A percentile compares a stretch with the other conserved stretches of the same genome.
phyloP scores from a whole-genome alignment of 2,888 invertebrate species.

The Dermolepida albohirtum region DNA sequence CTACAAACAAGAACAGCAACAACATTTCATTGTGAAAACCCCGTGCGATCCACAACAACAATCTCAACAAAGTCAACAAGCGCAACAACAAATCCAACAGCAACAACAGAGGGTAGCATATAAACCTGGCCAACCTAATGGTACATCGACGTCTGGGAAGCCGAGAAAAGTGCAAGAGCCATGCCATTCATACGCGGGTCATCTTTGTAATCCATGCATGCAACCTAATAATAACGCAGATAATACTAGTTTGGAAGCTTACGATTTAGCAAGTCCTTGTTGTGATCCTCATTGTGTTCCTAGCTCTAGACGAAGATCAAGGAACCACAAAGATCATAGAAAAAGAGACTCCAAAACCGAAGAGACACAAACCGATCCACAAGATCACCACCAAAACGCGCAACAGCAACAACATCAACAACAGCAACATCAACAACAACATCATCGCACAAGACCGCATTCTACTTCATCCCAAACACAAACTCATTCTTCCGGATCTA shows the following conservation, averaged over 20 bases:
- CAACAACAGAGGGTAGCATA: constrained; percentile 56
- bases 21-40: constrained; percentile 76
- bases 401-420: constrained; percentile 56
- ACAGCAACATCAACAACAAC: constrained; percentile 42
- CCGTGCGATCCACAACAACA: constrained; percentile 67
- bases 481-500: constrained; percentile 56
- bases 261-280: constrained; percentile 87
- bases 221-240: constrained; percentile 74
- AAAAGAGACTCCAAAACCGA: constrained; percentile 64
- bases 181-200: constrained; percentile 64
- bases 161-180: constrained; percentile 54
- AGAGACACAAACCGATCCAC: constrained; percentile 66
- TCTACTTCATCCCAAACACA: constrained; percentile 54
- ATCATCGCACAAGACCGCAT: constrained; percentile 48
- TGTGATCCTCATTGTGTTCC: constrained; percentile 90
- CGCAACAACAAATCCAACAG: constrained; percentile 55
- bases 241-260: constrained; percentile 85
- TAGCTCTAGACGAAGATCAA: constrained; percentile 67
- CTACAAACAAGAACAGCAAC: constrained; percentile 72
- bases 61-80: constrained; percentile 6
- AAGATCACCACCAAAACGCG: constrained; percentile 63
- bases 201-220: constrained; percentile 79
- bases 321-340: constrained; percentile 73
- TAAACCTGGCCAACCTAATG: constrained; percentile 49
- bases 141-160: constrained; percentile 53